Evolutionary conservation across 92 coral and sea anemone species (phyloP).

Genomic region (Galaxea fascicularis): DNA sequence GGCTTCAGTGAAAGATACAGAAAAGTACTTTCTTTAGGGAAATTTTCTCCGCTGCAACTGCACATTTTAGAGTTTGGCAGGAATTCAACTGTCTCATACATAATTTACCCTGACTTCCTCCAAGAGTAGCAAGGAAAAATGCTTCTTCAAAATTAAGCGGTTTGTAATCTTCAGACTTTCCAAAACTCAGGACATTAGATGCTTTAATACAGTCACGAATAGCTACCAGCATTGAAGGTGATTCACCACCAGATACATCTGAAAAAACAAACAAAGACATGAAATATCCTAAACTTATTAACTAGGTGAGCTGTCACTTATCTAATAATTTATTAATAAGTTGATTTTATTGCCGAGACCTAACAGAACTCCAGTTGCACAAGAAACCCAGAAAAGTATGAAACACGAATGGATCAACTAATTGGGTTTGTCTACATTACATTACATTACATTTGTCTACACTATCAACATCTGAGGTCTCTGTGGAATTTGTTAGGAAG

Average conservation of each 20-base stretch:
- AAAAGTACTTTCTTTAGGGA: too few relatives aligned
- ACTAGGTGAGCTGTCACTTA: background rate
- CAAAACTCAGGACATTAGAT: constrained; percentile 63
- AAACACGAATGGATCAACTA: too few relatives aligned
- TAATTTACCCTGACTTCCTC: constrained; percentile 70
- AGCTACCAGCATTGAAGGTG: constrained; percentile 79
- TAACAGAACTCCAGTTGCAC: too few relatives aligned
- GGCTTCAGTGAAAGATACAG: too few relatives aligned
- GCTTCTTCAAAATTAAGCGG: constrained; percentile 75
- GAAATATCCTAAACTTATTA: background rate
- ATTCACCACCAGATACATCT: constrained; percentile 86
- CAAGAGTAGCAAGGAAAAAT: constrained; percentile 84
- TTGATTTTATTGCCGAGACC: too few relatives aligned
- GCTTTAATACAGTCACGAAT: constrained; percentile 70
- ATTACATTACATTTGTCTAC: too few relatives aligned
- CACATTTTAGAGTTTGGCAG: background rate
- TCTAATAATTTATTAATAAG: too few relatives aligned
- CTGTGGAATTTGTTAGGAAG: too few relatives aligned
- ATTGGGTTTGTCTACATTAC: too few relatives aligned
- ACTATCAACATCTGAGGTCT: too few relatives aligned
- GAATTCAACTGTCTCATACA: background rate
- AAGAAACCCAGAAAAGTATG: too few relatives aligned
- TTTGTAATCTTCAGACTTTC: constrained; percentile 43
- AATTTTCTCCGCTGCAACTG: too few relatives aligned
- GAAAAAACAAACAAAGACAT: background rate